These are phyloP conservation scores for Anguilla rostrata DNA, from an alignment of 2,113 vertebrate genomes.

Conservation along the genomic window DNA sequence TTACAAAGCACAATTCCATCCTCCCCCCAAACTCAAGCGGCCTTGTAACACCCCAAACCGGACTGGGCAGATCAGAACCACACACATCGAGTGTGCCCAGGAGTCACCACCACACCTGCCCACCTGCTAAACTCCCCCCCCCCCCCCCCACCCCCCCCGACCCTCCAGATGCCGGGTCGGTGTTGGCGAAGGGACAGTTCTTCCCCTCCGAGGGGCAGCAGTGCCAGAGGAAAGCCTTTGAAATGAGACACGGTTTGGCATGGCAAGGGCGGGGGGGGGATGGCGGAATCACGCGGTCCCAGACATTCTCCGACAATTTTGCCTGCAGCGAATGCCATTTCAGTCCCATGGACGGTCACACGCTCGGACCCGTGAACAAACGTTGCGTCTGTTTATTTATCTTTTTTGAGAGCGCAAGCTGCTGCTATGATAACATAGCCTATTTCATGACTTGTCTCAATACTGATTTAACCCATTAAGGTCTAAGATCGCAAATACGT, in stretches of 20 bases:
- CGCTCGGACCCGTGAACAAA: constrained; percentile 25
- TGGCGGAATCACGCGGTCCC: constrained; percentile 13
- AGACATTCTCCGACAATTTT: constrained; percentile 13
- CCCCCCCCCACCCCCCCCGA: neutral
- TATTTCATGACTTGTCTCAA: too few relatives aligned
- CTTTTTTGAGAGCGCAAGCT: constrained; percentile 18
- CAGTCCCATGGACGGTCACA: constrained; percentile 30
- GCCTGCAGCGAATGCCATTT: constrained; percentile 8
- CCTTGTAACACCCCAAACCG: too few relatives aligned
- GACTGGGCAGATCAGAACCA: neutral
- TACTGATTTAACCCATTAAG: too few relatives aligned
- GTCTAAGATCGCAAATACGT: too few relatives aligned
- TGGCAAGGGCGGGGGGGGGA: neutral
- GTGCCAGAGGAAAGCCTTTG: too few relatives aligned
- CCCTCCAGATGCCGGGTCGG: too few relatives aligned
- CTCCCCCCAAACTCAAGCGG: neutral
- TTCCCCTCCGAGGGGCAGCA: neutral
- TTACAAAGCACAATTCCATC: too few relatives aligned
- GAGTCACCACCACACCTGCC: neutral
- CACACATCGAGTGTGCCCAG: neutral
- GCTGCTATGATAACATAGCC: too few relatives aligned
- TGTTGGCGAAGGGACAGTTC: too few relatives aligned
- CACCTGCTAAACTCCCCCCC: neutral
- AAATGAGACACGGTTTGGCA: neutral
- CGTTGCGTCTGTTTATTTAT: constrained; percentile 35